Conservation (phyloP, 1,140 invertebrate genomes). For the Monomorium pharaonis region DNA sequence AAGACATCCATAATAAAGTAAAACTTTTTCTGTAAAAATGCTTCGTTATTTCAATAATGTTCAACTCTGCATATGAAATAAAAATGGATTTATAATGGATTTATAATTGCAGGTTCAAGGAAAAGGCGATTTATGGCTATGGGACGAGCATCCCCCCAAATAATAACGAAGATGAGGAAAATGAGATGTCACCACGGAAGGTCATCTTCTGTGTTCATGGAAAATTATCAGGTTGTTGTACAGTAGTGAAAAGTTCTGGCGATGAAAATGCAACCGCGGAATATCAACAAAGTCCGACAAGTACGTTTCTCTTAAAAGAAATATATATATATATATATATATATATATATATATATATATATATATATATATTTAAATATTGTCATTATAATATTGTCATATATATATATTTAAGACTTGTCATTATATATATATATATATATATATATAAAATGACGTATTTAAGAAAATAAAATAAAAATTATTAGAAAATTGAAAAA, state of each 20-base stretch:
- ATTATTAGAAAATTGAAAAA: too few species aligned
- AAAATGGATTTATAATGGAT: conserved; percentile 20
- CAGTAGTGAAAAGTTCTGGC: conserved; percentile 78
- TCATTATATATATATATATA: too few species aligned
- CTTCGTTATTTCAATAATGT: neutral
- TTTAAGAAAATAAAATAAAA: too few species aligned
- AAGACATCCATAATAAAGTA: neutral
- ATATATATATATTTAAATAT: too few species aligned
- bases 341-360: too few species aligned
- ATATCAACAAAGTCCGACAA: conserved; percentile 72
- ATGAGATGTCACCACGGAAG: conserved; percentile 74
- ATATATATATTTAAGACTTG: too few species aligned
- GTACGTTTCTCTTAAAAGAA: conserved; percentile 35
- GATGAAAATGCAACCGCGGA: conserved; percentile 69
- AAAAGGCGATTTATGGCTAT: conserved; percentile 82
- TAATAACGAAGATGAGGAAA: conserved; percentile 77
- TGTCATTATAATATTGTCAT: too few species aligned
- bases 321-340: neutral
- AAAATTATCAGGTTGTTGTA: conserved; percentile 85
- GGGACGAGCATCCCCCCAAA: conserved; percentile 82
- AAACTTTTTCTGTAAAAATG: neutral
- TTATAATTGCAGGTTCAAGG: conserved; percentile 80
- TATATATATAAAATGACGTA: too few species aligned
- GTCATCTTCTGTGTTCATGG: conserved; percentile 86
- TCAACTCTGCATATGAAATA: neutral